These are phyloP conservation scores for Drosophila pandora DNA, from an alignment of 1,140 invertebrate genomes.

Conservation along the genomic window DNA sequence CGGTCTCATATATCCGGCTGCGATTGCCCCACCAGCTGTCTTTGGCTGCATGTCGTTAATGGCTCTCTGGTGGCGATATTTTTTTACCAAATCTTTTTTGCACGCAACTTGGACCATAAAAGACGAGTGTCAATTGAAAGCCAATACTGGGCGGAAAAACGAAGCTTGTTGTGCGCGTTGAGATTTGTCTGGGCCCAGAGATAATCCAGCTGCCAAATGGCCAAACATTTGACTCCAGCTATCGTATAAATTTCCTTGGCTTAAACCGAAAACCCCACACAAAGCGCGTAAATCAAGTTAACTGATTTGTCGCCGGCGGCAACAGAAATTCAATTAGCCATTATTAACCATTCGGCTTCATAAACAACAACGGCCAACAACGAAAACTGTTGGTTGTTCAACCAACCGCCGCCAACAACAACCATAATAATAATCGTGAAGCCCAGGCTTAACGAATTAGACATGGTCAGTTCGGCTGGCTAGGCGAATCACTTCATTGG, in stretches of 20 bases:
- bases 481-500: constrained; percentile 76
- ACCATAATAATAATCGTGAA: constrained; percentile 64
- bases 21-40: constrained; percentile 18
- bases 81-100: constrained; percentile 2
- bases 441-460: constrained; percentile 62
- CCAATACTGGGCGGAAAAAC: constrained; percentile 41
- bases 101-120: constrained; percentile 46
- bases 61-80: constrained; percentile 24
- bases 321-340: constrained; percentile 80
- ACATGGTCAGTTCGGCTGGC: constrained; percentile 63
- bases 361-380: constrained; percentile 51
- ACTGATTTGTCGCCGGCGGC: constrained; percentile 78
- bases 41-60: constrained; percentile 52
- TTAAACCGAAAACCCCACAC: constrained; percentile 37
- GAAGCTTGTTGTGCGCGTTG: constrained; percentile 14
- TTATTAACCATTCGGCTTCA: constrained; percentile 80
- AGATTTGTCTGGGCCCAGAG: constrained; percentile 16
- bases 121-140: constrained; percentile 65
- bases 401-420: constrained; percentile 11
- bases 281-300: constrained; percentile 77
- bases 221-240: constrained; percentile 17
- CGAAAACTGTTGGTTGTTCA: constrained; percentile 18
- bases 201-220: constrained; percentile 24
- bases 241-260: constrained; percentile 38
- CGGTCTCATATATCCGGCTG: constrained; percentile 37